Evolutionary conservation across 2,113 vertebrate genomes (phyloP).

Genomic region (Copsychus sechellarum): DNA sequence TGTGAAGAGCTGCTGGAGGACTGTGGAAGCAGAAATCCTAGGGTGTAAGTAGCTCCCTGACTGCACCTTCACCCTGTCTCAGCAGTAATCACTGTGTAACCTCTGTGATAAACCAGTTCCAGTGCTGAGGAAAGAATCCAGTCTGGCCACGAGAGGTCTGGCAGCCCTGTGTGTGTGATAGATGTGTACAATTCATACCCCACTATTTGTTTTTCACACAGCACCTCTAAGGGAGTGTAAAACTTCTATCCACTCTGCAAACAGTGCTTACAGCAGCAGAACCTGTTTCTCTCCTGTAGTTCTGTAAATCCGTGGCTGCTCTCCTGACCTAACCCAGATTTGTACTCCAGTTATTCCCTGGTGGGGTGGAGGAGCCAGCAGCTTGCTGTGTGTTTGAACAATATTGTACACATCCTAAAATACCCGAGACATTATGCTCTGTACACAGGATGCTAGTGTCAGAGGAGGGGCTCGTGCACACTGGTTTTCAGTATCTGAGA

Average conservation of each 20-base stretch:
- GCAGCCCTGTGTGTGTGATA: background rate
- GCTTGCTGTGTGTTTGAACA: background rate
- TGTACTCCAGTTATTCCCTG: background rate
- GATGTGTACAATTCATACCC: rapidly evolving
- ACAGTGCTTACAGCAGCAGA: background rate
- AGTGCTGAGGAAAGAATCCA: background rate
- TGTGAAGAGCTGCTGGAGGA: background rate
- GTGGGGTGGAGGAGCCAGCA: background rate
- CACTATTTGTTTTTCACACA: background rate
- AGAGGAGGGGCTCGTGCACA: background rate
- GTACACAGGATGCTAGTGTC: background rate
- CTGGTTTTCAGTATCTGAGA: background rate
- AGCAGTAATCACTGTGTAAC: background rate
- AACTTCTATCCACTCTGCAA: background rate
- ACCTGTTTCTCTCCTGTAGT: background rate
- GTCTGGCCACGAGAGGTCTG: rapidly evolving
- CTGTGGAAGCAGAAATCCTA: background rate
- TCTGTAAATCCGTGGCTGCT: background rate
- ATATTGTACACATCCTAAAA: background rate
- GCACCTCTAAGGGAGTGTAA: background rate
- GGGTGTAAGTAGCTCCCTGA: background rate
- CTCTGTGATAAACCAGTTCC: background rate
- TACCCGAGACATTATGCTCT: background rate
- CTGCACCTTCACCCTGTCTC: background rate
- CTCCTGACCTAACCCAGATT: background rate